Percentiles rank a stretch among this genome's conserved stretches.
Conservation (phyloP, 2,113 vertebrate genomes). For the Vulpes ferrilata region DNA sequence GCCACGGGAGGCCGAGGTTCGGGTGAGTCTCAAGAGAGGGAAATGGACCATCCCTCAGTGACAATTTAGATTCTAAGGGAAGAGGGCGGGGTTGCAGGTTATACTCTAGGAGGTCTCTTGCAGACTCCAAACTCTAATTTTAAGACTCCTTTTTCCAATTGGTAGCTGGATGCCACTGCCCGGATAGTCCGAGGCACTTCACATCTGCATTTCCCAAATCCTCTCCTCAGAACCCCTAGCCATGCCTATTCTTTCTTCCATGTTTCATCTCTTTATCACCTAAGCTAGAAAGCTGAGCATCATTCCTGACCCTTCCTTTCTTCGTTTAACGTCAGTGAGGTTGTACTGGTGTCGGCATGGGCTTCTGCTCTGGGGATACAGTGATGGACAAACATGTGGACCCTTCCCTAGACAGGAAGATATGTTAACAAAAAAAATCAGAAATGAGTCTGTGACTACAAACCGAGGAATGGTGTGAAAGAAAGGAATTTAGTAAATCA, state of each 20-base stretch:
- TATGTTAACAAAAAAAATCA: background rate
- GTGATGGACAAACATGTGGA: background rate
- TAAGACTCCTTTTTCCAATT: background rate
- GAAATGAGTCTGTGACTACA: background rate
- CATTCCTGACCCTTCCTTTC: background rate
- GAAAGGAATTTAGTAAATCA: conserved; percentile 1
- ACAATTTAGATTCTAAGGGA: background rate
- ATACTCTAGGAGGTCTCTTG: background rate
- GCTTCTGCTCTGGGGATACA: background rate
- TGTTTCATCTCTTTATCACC: background rate
- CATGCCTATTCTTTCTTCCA: background rate
- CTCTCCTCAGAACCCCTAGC: background rate
- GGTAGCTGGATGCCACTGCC: background rate
- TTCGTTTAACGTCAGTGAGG: background rate
- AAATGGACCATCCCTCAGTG: background rate
- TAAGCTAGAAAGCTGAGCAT: background rate
- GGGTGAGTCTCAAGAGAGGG: conserved; percentile 89
- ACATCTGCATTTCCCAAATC: background rate
- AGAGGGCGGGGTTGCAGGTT: background rate
- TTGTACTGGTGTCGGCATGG: background rate
- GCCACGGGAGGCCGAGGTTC: conserved; percentile 94
- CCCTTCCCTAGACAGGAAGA: background rate
- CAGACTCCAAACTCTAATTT: background rate
- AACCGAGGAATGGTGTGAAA: background rate
- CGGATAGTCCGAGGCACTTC: background rate